Evolutionary conservation across 2,888 invertebrate genomes (phyloP).

Genomic region (Drosophila aldrichi): DNA sequence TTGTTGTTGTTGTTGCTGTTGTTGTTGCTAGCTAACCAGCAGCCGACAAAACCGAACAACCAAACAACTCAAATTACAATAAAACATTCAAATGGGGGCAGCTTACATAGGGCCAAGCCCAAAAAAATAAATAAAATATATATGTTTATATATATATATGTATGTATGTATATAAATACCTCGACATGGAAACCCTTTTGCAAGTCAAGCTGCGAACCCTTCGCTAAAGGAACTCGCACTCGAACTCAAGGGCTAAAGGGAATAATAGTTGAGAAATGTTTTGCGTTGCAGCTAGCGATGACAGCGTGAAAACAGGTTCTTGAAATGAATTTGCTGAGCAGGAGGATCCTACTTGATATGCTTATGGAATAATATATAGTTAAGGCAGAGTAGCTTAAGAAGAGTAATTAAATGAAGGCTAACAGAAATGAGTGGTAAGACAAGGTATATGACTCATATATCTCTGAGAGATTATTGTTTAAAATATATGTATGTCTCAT

Average conservation of each 20-base stretch:
- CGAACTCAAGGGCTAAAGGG: conserved; percentile 20
- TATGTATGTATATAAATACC: conserved; percentile 13
- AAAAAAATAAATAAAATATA: conserved; percentile 27
- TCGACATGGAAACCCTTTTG: conserved; percentile 15
- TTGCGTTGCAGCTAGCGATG: conserved; percentile 25
- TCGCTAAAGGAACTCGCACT: conserved; percentile 10
- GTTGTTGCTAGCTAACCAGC: conserved; percentile 34
- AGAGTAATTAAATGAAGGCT: neutral
- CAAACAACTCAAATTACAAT: conserved; percentile 56
- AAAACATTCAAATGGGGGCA: conserved; percentile 65
- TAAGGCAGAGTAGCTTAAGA: neutral
- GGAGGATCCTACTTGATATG: too few species aligned
- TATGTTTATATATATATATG: neutral
- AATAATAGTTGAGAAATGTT: conserved; percentile 19
- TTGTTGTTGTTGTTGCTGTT: conserved; percentile 9
- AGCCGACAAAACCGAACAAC: conserved; percentile 39
- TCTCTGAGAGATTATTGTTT: neutral
- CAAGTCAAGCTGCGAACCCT: conserved; percentile 34
- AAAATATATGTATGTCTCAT: neutral
- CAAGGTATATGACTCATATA: neutral
- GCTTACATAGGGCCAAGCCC: conserved; percentile 53
- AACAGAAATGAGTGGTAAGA: neutral
- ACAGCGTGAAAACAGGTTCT: conserved; percentile 3
- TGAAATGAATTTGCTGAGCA: neutral
- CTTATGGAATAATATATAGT: neutral